Base-by-base conservation (phyloP, 2,113 vertebrate genomes). In the Asarcornis scutulata region DNA sequence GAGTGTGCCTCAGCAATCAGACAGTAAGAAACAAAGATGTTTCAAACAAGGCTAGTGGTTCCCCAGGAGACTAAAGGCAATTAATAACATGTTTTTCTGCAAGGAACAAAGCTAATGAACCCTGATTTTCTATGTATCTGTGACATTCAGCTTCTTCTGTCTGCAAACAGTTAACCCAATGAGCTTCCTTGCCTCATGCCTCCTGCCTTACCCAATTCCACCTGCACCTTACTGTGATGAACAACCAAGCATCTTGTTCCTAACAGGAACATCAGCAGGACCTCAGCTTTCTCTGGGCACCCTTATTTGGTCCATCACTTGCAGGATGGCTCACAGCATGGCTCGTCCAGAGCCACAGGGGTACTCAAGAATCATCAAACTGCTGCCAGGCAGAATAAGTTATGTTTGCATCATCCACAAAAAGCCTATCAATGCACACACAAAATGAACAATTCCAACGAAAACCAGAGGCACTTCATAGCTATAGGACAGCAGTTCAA, bases 31-130 rank as follows among this genome's bases (percentile, higher is more conserved):
- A 60, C 42, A 81, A 64, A 5, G 64, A 44, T 40, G 42, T 73
- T 95, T 88, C 86, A 82, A 76, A 89, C 0, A 0, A 91, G 80
- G 68, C 50, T 86, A 58, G 42, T 68, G 22, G 60, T 82, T 91
- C 83, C 93, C 83, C 85, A 66, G 83, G 90, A 96, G 92, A 90
- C 88, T n/a, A 68, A 82, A 84, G 27, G 78, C 86, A 93, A 95
- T 95, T 94, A 94, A 95, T 93, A 84, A 93, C 44, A 76, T 64
- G 74, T 64, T 96, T 95, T 96, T 79, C 91, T 91, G 91, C 74
- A 86, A 91, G 77, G 23, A 92, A 74, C 52, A 84, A 76, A 95
- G 66, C 73, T 96, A 96, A 96, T 96, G 95, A 96, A 95, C 94
- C 92, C 91, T 91, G 86, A 89, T 82, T 93, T 95, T 77, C 86